A percentile compares a stretch with the other conserved stretches of the same genome.
These are phyloP conservation scores for Lasius fuliginosus DNA, from an alignment of 2,888 invertebrate genomes.

Conservation along the genomic window DNA sequence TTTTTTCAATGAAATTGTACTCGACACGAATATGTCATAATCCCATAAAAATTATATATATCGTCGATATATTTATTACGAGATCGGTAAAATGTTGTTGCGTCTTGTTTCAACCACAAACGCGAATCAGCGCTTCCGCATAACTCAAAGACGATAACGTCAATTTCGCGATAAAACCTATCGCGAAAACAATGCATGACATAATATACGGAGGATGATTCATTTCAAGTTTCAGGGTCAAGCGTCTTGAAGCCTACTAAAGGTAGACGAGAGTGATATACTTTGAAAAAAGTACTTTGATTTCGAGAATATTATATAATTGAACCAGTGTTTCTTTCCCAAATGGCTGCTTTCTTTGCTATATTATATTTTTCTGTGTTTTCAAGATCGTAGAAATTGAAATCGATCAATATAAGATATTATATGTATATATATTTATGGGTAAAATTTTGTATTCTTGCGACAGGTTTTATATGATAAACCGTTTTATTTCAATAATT, in stretches of 20 bases:
- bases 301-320: not conserved
- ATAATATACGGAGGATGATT: not conserved
- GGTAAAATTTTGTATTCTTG: not conserved
- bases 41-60: not conserved
- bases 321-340: not conserved
- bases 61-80: not conserved
- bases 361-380: not conserved
- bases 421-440: not conserved
- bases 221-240: not conserved
- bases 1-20: not conserved
- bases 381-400: not conserved
- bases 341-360: not conserved
- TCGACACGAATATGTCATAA: not conserved
- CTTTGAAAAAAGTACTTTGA: not conserved
- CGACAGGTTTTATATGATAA: slow-evolving; percentile 73
- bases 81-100: not conserved
- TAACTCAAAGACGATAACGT: slow-evolving; percentile 9
- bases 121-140: slow-evolving; percentile 1
- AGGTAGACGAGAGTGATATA: not conserved
- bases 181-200: not conserved
- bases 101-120: slow-evolving; percentile 22
- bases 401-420: not conserved
- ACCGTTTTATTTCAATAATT: slow-evolving; percentile 83
- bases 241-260: not conserved
- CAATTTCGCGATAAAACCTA: slow-evolving; percentile 30